phyloP scores from a whole-genome alignment of 2,888 invertebrate species.

The Automeris io region DNA sequence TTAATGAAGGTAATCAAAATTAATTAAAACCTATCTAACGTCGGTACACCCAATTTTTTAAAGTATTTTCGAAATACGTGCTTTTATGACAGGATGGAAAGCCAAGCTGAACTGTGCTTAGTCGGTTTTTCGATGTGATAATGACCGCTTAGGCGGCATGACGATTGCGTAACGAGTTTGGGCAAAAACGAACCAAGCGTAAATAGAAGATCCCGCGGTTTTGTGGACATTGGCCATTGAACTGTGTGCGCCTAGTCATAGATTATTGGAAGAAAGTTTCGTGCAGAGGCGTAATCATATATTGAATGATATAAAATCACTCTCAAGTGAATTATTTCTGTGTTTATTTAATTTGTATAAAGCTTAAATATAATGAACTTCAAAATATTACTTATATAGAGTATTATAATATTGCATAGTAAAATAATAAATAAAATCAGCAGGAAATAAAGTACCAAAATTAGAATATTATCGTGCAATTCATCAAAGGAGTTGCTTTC shows the following conservation, averaged over 20 bases:
- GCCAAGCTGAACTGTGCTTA: conserved; percentile 7
- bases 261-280: conserved; percentile 7
- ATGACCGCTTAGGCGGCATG: conserved; percentile 43
- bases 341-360: not conserved
- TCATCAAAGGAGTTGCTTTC: too few relatives aligned
- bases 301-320: conserved; percentile 1
- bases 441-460: too few relatives aligned
- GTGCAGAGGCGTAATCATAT: not conserved
- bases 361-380: too few relatives aligned
- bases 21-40: too few relatives aligned
- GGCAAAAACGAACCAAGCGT: conserved; percentile 23
- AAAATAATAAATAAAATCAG: too few relatives aligned
- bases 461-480: too few relatives aligned
- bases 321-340: not conserved
- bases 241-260: conserved; percentile 4
- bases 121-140: conserved; percentile 32
- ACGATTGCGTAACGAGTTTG: conserved; percentile 27
- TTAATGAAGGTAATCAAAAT: too few relatives aligned
- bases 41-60: not conserved
- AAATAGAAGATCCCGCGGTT: conserved; percentile 17
- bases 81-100: conserved; percentile 8
- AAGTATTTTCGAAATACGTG: not conserved
- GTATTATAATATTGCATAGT: too few relatives aligned
- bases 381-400: too few relatives aligned
- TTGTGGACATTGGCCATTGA: conserved; percentile 16